Evolutionary conservation across 2,113 vertebrate species (phyloP).

Genomic region (Eptatretus burgeri): DNA sequence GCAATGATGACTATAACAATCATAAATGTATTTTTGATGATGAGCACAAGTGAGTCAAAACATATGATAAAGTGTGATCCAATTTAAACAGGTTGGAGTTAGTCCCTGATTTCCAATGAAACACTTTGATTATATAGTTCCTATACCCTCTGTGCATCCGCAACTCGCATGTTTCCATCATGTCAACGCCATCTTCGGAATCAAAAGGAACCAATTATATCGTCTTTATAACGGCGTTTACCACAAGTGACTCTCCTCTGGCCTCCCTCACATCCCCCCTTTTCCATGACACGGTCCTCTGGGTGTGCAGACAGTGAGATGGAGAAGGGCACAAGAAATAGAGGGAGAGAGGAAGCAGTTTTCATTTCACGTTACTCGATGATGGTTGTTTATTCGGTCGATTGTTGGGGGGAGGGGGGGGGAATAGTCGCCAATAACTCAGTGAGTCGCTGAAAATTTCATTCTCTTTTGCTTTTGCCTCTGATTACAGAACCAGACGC

Average conservation of each 20-base stretch:
- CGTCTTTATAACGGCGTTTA: constrained; percentile 8
- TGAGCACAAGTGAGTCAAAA: too few relatives aligned
- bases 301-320: not conserved
- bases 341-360: too few relatives aligned
- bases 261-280: not conserved
- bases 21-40: too few relatives aligned
- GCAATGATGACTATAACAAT: too few relatives aligned
- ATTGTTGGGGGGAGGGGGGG: not conserved
- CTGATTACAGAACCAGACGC: constrained; percentile 79
- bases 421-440: constrained; percentile 12
- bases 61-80: too few relatives aligned
- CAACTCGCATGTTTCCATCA: too few relatives aligned
- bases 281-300: not conserved
- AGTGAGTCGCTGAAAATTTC: constrained; percentile 81
- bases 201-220: not conserved
- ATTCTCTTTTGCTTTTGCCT: constrained; percentile 76
- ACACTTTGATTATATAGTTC: too few relatives aligned
- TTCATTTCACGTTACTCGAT: too few relatives aligned
- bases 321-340: not conserved
- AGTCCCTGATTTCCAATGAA: too few relatives aligned
- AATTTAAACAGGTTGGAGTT: too few relatives aligned
- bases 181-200: too few relatives aligned
- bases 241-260: constrained; percentile 6
- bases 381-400: not conserved
- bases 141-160: too few relatives aligned